Evolutionary conservation across 2,797 vertebrate genomes (phyloP).

Genomic region (Rhynchonycteris naso): DNA sequence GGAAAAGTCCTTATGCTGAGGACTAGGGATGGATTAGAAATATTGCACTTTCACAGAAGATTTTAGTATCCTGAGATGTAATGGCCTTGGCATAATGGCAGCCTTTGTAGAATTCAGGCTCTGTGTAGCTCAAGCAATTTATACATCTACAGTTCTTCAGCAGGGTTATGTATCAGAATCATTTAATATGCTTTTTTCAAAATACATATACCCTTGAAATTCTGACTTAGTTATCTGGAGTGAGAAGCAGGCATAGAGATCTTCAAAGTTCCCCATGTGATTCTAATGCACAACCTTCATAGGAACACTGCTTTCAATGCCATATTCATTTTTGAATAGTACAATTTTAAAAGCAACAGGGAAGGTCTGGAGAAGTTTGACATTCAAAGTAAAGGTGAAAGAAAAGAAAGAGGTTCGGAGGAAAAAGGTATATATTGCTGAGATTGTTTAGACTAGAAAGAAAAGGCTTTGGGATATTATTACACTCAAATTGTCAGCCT

Average conservation of each 20-base stretch:
- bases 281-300: not conserved
- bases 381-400: not conserved
- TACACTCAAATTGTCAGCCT: not conserved
- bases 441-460: not conserved
- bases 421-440: not conserved
- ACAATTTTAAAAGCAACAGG: constrained; percentile 50
- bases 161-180: not conserved
- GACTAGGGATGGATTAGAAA: not conserved
- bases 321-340: not conserved
- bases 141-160: not conserved
- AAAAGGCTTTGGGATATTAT: not conserved
- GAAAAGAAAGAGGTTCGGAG: not conserved
- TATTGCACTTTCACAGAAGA: not conserved
- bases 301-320: not conserved
- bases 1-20: not conserved
- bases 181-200: not conserved
- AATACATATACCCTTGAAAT: not conserved
- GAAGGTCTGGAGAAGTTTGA: not conserved
- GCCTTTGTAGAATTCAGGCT: not conserved
- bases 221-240: not conserved
- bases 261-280: not conserved
- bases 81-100: not conserved
- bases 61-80: not conserved
- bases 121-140: not conserved
- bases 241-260: not conserved